Conservation (phyloP, 2,888 invertebrate species). For the Psococerastis gibbosa region DNA sequence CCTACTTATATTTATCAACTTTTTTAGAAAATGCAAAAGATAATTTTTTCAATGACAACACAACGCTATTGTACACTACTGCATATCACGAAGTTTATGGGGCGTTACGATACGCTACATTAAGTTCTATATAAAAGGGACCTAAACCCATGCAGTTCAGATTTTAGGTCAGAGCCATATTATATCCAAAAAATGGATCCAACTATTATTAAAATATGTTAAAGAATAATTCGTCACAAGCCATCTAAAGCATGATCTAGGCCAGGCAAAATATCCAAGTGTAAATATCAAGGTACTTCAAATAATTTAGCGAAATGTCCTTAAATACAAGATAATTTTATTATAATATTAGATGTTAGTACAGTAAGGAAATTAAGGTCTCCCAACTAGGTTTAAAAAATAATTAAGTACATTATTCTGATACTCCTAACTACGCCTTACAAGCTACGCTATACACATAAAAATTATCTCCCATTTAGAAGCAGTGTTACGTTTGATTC, state of each 20-base stretch:
- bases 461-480: too few species aligned
- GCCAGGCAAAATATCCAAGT: conserved; percentile 3
- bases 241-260: too few species aligned
- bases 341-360: background rate
- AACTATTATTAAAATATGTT: too few species aligned
- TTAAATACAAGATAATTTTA: background rate
- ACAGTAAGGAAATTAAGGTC: background rate
- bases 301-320: background rate
- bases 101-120: too few species aligned
- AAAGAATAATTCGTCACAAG: too few species aligned
- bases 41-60: background rate
- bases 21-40: background rate
- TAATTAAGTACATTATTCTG: background rate
- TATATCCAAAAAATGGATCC: too few species aligned
- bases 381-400: background rate
- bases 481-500: too few species aligned
- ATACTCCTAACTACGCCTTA: background rate
- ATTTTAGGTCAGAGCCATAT: too few species aligned
- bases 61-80: too few species aligned
- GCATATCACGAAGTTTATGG: too few species aligned
- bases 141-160: too few species aligned
- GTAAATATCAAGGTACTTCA: background rate
- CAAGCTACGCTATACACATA: background rate
- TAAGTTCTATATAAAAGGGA: too few species aligned
- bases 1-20: background rate